A percentile compares a stretch with the other conserved stretches of the same genome.
phyloP scores from a whole-genome alignment of 2,888 invertebrate species.

The Camptogramma bilineatum region DNA sequence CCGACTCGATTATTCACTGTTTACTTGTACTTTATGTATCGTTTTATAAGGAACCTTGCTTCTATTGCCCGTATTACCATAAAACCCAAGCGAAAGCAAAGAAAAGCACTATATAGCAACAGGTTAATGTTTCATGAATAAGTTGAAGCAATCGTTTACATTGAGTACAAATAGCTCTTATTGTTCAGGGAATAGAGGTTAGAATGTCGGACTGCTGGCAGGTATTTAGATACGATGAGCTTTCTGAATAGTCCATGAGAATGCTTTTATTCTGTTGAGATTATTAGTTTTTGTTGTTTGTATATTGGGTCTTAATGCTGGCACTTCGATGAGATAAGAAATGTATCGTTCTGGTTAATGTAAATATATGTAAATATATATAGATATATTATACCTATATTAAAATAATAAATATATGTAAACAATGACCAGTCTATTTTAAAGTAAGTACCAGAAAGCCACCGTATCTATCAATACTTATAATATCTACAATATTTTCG shows the following conservation, averaged over 20 bases:
- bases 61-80: constrained; percentile 24
- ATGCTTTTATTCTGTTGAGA: constrained; percentile 11
- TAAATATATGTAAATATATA: too few relatives aligned
- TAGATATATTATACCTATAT: too few relatives aligned
- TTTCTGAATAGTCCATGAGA: constrained; percentile 21
- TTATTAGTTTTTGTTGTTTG: constrained; percentile 17
- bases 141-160: constrained; percentile 38
- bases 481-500: too few relatives aligned
- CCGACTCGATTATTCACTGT: background rate
- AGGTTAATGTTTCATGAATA: constrained; percentile 44
- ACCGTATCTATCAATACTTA: too few relatives aligned
- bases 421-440: too few relatives aligned
- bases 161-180: constrained; percentile 34
- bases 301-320: constrained; percentile 8
- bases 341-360: background rate
- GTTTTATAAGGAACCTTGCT: background rate
- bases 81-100: constrained; percentile 34
- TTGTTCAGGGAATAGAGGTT: constrained; percentile 29
- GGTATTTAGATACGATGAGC: constrained; percentile 24
- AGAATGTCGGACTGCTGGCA: constrained; percentile 20
- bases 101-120: constrained; percentile 42
- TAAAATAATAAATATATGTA: too few relatives aligned
- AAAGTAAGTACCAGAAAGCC: too few relatives aligned
- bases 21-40: background rate
- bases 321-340: background rate